Evolutionary conservation across 2,797 vertebrate genomes (phyloP).

Genomic region (Hylomyscus alleni): DNA sequence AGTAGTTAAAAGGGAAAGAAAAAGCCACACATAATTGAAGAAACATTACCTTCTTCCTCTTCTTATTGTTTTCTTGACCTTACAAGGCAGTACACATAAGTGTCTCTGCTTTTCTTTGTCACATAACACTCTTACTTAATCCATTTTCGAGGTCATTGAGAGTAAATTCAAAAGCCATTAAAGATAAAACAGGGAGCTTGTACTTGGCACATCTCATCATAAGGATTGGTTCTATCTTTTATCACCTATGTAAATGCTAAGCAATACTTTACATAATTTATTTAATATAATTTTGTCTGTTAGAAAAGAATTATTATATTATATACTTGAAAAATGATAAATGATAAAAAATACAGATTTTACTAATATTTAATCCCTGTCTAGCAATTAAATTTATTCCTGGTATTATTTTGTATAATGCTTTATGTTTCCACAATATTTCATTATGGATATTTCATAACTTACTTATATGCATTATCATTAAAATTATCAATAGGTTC

Average conservation of each 20-base stretch:
- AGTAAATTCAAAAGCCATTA: neutral
- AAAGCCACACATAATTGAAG: neutral
- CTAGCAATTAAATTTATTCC: neutral
- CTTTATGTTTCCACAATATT: constrained; percentile 3
- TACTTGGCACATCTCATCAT: neutral
- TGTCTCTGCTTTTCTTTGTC: neutral
- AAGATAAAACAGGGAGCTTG: neutral
- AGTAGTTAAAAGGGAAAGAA: neutral
- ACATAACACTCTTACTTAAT: neutral
- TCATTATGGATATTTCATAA: neutral
- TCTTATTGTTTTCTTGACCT: neutral
- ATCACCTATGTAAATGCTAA: neutral
- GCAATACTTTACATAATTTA: neutral
- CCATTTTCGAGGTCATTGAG: neutral
- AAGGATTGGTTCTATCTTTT: neutral
- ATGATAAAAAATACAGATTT: neutral
- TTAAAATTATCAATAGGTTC: neutral
- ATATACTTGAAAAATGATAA: neutral
- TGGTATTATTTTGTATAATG: neutral
- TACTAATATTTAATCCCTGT: neutral
- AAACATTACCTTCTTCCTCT: neutral
- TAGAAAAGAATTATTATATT: neutral
- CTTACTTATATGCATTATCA: constrained; percentile 32
- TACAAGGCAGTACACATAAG: neutral
- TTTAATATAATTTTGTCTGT: neutral